Evolutionary conservation across 1,140 invertebrate species (phyloP).

Genomic region (Akabosia matsudoensis): DNA sequence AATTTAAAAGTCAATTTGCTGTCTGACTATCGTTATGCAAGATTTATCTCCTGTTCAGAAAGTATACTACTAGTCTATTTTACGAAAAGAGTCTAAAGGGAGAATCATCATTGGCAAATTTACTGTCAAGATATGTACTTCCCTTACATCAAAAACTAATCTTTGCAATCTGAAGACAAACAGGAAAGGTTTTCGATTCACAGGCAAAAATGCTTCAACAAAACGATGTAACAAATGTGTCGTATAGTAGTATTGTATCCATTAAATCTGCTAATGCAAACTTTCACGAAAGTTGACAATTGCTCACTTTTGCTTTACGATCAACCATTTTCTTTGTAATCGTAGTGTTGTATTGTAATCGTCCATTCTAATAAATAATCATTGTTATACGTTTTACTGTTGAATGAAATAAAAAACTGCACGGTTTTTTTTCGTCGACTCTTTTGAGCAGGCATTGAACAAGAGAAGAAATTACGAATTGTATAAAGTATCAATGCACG

Average conservation of each 20-base stretch:
- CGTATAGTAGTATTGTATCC: background rate
- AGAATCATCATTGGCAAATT: too few species aligned
- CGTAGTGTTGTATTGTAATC: background rate
- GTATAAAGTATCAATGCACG: background rate
- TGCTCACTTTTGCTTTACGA: background rate
- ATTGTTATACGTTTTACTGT: background rate
- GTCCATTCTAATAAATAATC: background rate
- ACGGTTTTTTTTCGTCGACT: background rate
- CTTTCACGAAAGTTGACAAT: constrained; percentile 20
- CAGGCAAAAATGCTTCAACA: background rate
- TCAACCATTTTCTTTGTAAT: background rate
- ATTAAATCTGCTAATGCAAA: constrained; percentile 12
- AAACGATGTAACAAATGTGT: background rate
- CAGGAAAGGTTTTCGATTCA: too few species aligned
- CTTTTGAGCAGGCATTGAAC: background rate
- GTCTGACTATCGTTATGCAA: too few species aligned
- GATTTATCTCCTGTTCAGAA: too few species aligned
- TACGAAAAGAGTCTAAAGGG: too few species aligned
- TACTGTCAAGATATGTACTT: too few species aligned
- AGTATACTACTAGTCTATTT: too few species aligned
- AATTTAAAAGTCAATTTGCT: too few species aligned
- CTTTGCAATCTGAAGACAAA: too few species aligned
- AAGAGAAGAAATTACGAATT: background rate
- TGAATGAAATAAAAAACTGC: constrained; percentile 9
- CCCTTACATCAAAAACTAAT: too few species aligned